Percentiles rank a stretch among this genome's conserved stretches.
phyloP scores from a whole-genome alignment of 2,797 vertebrate species.

The Remorina albescens region DNA sequence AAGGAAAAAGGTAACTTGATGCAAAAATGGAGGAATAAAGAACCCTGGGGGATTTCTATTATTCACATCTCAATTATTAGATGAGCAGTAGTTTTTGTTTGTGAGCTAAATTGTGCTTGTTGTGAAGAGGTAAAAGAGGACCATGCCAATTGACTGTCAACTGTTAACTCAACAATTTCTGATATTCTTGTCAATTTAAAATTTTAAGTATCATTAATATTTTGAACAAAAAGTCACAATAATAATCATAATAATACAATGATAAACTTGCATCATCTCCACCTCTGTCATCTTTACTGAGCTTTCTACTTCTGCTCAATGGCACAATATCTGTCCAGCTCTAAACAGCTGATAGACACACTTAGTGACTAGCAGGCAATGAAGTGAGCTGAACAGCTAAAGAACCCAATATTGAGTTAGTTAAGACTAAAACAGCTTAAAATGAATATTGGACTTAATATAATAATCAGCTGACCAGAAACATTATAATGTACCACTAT shows the following conservation, averaged over 20 bases:
- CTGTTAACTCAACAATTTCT: neutral
- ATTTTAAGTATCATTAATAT: neutral
- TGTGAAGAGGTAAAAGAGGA: neutral
- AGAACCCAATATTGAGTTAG: neutral
- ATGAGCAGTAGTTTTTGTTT: neutral
- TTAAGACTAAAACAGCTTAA: too few relatives aligned
- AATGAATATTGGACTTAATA: too few relatives aligned
- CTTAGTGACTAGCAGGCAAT: neutral
- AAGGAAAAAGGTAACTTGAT: conserved; percentile 96
- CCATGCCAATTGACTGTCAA: neutral
- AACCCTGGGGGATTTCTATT: neutral
- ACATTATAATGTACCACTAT: too few relatives aligned
- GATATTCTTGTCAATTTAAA: neutral
- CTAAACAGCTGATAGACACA: neutral
- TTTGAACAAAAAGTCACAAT: neutral
- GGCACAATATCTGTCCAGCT: neutral
- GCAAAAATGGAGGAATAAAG: neutral
- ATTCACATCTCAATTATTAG: conserved; percentile 1
- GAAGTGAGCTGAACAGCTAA: neutral
- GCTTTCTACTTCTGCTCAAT: neutral
- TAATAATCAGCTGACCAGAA: too few relatives aligned
- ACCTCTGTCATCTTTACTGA: too few relatives aligned
- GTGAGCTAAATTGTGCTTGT: neutral
- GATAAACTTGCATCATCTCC: too few relatives aligned
- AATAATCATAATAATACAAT: too few relatives aligned